phyloP scores from a whole-genome alignment of 2,888 invertebrate genomes.

The Drosophila acutilabella region DNA sequence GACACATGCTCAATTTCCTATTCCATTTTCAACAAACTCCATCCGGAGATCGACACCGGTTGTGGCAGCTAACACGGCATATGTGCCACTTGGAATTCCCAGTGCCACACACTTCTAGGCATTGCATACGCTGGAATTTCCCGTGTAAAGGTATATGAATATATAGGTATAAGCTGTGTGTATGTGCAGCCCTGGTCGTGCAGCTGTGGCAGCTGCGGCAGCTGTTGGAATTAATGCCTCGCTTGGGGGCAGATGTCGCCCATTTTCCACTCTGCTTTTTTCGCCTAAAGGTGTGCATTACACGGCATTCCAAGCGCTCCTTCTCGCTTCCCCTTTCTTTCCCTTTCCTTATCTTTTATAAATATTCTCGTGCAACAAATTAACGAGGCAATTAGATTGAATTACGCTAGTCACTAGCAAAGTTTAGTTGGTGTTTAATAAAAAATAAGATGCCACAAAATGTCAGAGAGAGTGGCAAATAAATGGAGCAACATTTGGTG shows the following conservation, averaged over 20 bases:
- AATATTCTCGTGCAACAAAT: constrained; percentile 33
- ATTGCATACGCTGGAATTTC: constrained; percentile 31
- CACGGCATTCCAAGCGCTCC: constrained; percentile 45
- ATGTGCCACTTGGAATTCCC: constrained; percentile 49
- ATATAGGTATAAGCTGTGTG: background rate
- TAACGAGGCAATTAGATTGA: constrained; percentile 48
- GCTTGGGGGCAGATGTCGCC: constrained; percentile 55
- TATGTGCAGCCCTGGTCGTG: constrained; percentile 36
- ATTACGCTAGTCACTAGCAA: constrained; percentile 29
- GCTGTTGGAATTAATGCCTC: constrained; percentile 62
- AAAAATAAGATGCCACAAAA: constrained; percentile 6
- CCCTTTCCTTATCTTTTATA: constrained; percentile 22
- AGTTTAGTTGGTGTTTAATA: constrained; percentile 41
- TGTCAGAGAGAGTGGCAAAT: background rate
- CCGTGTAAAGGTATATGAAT: background rate
- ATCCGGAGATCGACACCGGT: constrained; percentile 50
- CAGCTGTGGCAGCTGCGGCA: constrained; percentile 31
- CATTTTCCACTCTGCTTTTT: constrained; percentile 23
- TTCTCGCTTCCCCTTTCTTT: background rate
- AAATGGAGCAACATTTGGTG: constrained; percentile 7
- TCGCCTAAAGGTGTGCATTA: constrained; percentile 59
- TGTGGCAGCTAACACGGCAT: constrained; percentile 25
- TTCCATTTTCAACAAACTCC: constrained; percentile 61
- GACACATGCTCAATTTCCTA: constrained; percentile 78
- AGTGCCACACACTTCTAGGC: constrained; percentile 30